Evolutionary conservation across 2,888 invertebrate genomes (phyloP).

Genomic region (Sericinus montela): DNA sequence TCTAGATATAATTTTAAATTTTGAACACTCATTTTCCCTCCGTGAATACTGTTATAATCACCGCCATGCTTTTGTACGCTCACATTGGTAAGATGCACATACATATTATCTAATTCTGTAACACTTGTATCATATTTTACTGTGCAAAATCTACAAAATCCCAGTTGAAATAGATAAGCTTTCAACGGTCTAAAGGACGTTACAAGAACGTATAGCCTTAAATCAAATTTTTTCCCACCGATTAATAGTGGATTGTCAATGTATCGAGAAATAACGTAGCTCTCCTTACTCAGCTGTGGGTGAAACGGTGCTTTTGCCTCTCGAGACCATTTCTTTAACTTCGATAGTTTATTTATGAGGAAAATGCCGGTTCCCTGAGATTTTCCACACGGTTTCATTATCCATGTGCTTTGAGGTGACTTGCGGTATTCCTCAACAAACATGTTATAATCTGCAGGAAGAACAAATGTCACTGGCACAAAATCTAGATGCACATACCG

Average conservation of each 20-base stretch:
- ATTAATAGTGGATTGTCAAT: constrained; percentile 96
- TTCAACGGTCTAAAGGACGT: constrained; percentile 96
- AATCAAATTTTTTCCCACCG: constrained; percentile 98
- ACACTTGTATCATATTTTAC: constrained; percentile 96
- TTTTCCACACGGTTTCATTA: constrained; percentile 98
- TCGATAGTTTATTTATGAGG: constrained; percentile 95
- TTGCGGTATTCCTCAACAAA: constrained; percentile 97
- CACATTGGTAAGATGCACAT: constrained; percentile 95
- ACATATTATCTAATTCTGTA: constrained; percentile 94
- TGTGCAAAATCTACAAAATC: constrained; percentile 97
- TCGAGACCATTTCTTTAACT: constrained; percentile 93
- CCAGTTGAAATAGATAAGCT: constrained; percentile 94
- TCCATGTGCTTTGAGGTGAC: constrained; percentile 97
- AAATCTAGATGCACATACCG: constrained; percentile 92
- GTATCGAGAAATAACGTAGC: constrained; percentile 98
- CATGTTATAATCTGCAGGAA: constrained; percentile 97
- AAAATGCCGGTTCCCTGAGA: constrained; percentile 97
- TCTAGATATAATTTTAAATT: constrained; percentile 94
- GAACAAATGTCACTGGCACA: constrained; percentile 95
- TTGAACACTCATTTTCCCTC: constrained; percentile 96
- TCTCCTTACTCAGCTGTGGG: constrained; percentile 89
- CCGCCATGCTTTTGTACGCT: constrained; percentile 98
- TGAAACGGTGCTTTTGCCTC: constrained; percentile 83
- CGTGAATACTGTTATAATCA: constrained; percentile 96
- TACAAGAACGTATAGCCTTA: constrained; percentile 94